Conservation (phyloP, 2,888 invertebrate genomes). For the Latrodectus elegans region DNA sequence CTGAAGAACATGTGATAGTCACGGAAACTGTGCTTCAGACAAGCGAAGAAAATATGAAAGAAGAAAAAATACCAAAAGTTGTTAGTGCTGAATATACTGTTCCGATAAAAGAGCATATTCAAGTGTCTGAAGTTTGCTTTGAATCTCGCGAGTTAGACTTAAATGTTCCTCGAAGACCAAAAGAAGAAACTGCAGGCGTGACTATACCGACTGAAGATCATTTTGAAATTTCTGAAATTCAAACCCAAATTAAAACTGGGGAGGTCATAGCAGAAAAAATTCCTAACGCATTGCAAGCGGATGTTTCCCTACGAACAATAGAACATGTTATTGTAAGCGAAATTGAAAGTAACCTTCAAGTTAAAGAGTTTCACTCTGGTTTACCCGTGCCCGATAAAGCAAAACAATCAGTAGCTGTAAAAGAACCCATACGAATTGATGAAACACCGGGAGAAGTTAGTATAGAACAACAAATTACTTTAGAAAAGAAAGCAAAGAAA, state of each 20-base stretch:
- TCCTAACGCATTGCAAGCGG: conserved; percentile 45
- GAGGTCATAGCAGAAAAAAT: conserved; percentile 38
- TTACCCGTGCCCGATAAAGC: conserved; percentile 71
- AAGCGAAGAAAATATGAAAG: conserved; percentile 80
- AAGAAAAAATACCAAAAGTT: conserved; percentile 32
- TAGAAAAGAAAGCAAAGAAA: conserved; percentile 70
- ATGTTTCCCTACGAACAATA: conserved; percentile 50
- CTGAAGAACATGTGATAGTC: conserved; percentile 70
- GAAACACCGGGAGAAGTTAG: conserved; percentile 58
- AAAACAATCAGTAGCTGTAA: conserved; percentile 55
- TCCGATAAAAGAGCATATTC: conserved; percentile 65
- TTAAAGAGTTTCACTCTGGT: conserved; percentile 61
- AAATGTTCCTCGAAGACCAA: conserved; percentile 21
- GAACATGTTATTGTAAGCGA: conserved; percentile 65
- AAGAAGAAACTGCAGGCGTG: conserved; percentile 42
- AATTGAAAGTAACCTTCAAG: conserved; percentile 61
- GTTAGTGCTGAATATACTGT: conserved; percentile 58
- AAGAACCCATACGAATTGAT: conserved; percentile 61
- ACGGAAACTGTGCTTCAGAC: conserved; percentile 77
- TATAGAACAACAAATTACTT: conserved; percentile 64
- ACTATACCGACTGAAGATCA: conserved; percentile 64
- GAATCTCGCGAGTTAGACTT: conserved; percentile 43
- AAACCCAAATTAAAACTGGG: conserved; percentile 52
- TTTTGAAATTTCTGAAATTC: conserved; percentile 83
- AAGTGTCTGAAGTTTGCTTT: conserved; percentile 49